A percentile compares a stretch with the other conserved stretches of the same genome.
phyloP scores from a whole-genome alignment of 2,113 vertebrate species.

The Bettongia penicillata region DNA sequence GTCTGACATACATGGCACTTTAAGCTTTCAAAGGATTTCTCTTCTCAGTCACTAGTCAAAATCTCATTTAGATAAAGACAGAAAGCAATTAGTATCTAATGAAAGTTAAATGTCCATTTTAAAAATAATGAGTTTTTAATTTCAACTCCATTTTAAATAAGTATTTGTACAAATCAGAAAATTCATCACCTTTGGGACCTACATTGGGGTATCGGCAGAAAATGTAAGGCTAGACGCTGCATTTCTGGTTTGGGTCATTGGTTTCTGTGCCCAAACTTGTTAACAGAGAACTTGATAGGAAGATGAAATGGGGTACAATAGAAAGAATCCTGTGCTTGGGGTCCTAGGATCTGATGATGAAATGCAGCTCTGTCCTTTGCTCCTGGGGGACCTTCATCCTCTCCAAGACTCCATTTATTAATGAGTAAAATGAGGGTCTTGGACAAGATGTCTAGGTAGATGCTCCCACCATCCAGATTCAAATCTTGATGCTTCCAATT shows the following conservation, averaged over 20 bases:
- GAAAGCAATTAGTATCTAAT: conserved; percentile 34
- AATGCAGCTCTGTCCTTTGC: background rate
- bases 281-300: background rate
- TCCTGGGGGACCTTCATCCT: background rate
- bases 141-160: conserved; percentile 11
- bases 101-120: conserved; percentile 5
- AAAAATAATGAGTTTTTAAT: conserved; percentile 13
- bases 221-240: background rate
- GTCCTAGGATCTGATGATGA: background rate
- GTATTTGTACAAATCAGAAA: conserved; percentile 9
- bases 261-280: background rate
- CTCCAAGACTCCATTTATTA: background rate
- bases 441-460: background rate
- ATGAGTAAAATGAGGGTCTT: background rate
- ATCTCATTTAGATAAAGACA: conserved; percentile 44
- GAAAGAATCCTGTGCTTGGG: background rate
- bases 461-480: background rate
- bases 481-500: background rate
- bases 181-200: background rate
- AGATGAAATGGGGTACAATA: background rate
- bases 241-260: background rate
- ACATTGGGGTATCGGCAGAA: background rate
- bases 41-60: conserved; percentile 4
- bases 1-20: conserved; percentile 2
- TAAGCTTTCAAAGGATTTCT: conserved; percentile 23